Evolutionary conservation across 2,888 invertebrate species (phyloP), one percentile per base, ranked within the genome.

Genomic region (Synergus japonicus): DNA sequence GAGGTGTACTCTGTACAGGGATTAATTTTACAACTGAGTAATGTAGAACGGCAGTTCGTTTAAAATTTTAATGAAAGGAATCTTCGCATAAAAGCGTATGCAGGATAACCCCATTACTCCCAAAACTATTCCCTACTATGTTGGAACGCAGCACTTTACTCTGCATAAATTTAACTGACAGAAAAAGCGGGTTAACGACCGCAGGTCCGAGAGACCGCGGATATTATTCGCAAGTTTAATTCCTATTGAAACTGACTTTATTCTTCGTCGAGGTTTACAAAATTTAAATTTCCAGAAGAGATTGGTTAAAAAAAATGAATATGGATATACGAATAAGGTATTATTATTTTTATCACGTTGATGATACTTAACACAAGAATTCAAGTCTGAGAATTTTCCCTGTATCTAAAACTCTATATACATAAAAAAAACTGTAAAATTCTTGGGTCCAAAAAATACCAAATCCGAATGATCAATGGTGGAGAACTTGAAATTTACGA

Each of bases 51-150:
- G 79, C 67, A 67, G 78, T 84, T 84, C 79, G 82, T 85, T 86
- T 83, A 81, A 83, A 86, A 85, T 83, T 86, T 83, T 85, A 84
- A 86, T 86, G 85, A 85, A 86, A 85, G 78, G 81, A 80, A 81
- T 79, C 82, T 80, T 79, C 54, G 54, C 84, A 77, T 81, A 81
- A 83, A 81, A 83, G 86, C 83, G 82, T 83, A 83, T 83, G 84
- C 82, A 78, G 79, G 81, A 84, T 86, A 83, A 83, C 82, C 83
- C 83, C 84, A 84, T 86, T 86, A 86, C 86, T 81, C 78, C 46
- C 65, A 73, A 63, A 80, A 83, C 80, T 78, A 83, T 80, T 81
- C 77, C 69, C 46, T 77, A 78, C 78, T 78, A 65, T 69, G 69
- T 69, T 37, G 63, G 60, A 58, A 76, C 49, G 79, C 77, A 44